Conservation (phyloP, 2,888 invertebrate genomes). For the Tipula lateralis region DNA sequence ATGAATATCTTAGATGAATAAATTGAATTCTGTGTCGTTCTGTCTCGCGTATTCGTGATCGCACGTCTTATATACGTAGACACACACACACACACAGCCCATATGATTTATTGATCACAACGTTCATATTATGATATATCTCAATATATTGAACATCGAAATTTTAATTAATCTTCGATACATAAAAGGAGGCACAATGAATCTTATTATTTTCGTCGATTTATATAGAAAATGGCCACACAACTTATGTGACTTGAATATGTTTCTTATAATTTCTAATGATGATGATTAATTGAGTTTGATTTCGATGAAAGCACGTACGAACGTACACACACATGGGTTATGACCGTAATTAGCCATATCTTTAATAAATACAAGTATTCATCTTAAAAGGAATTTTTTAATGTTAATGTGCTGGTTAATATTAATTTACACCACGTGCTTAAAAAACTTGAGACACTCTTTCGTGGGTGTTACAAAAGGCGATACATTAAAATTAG, state of each 20-base stretch:
- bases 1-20: background rate
- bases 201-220: background rate
- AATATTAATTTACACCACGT: background rate
- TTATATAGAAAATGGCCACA: too few species aligned
- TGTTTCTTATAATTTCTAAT: background rate
- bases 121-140: background rate
- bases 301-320: background rate
- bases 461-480: background rate
- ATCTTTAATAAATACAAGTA: background rate
- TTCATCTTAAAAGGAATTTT: background rate
- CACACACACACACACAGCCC: too few species aligned
- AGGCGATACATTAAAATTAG: background rate
- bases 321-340: background rate
- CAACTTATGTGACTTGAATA: background rate
- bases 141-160: background rate
- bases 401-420: background rate
- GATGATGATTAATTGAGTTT: constrained; percentile 1
- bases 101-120: background rate
- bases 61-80: too few species aligned
- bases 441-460: background rate
- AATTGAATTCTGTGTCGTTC: background rate
- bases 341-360: constrained; percentile 19
- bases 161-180: background rate
- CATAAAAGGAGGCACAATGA: background rate
- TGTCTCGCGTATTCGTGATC: background rate